A percentile compares a stretch with the other conserved stretches of the same genome.
Evolutionary conservation across 2,888 invertebrate species (phyloP).

Genomic region (Syritta pipiens): DNA sequence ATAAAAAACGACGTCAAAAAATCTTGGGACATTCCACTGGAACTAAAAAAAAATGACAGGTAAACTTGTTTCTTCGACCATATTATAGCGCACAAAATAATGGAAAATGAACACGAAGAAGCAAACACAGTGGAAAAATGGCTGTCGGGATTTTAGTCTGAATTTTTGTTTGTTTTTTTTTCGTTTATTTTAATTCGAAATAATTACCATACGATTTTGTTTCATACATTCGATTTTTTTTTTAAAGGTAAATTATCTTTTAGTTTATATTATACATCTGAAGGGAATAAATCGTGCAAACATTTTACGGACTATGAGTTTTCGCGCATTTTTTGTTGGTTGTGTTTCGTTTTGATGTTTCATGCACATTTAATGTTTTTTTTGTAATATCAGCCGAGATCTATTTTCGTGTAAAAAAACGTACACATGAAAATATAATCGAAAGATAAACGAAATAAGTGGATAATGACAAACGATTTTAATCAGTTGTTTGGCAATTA

Average conservation of each 20-base stretch:
- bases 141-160: slow-evolving; percentile 58
- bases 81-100: slow-evolving; percentile 43
- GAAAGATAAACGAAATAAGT: too few relatives aligned
- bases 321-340: slow-evolving; percentile 55
- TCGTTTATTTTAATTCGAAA: slow-evolving; percentile 38
- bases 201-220: slow-evolving; percentile 24
- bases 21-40: slow-evolving; percentile 12
- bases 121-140: slow-evolving; percentile 62
- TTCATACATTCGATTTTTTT: slow-evolving; percentile 24
- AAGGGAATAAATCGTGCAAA: too few relatives aligned
- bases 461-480: too few relatives aligned
- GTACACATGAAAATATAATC: too few relatives aligned
- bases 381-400: too few relatives aligned
- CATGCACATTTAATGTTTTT: too few relatives aligned
- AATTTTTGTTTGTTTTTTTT: slow-evolving; percentile 55
- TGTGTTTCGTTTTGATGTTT: slow-evolving; percentile 23
- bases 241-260: slow-evolving; percentile 55
- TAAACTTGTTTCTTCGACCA: slow-evolving; percentile 67
- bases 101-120: slow-evolving; percentile 61
- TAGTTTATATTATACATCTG: neutral
- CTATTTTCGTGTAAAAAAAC: too few relatives aligned
- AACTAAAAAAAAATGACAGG: slow-evolving; percentile 55
- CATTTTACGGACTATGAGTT: too few relatives aligned
- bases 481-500: too few relatives aligned
- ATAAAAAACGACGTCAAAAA: slow-evolving; percentile 18